These are phyloP conservation scores for Triplophysa yarkandensis DNA, from an alignment of 2,797 vertebrate genomes.

Conservation along the genomic window DNA sequence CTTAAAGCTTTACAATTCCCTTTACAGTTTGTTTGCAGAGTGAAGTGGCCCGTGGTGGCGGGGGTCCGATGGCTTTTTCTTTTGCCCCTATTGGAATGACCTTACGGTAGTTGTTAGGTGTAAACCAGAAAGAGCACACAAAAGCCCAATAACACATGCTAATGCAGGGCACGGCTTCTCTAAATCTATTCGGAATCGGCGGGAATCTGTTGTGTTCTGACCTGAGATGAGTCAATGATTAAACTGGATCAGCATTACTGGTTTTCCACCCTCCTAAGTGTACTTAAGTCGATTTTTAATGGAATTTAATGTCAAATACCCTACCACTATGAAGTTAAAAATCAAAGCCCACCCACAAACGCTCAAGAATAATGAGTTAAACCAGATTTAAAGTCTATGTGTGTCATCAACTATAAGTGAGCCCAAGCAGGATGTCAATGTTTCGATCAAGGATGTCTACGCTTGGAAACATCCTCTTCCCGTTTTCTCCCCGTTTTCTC, in stretches of 20 bases:
- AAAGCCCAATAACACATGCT: conserved; percentile 44
- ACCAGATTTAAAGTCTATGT: conserved; percentile 2
- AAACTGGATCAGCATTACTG: conserved; percentile 40
- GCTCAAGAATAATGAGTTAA: background rate
- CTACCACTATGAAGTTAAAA: background rate
- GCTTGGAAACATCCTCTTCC: conserved; percentile 49
- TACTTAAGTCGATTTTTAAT: no score
- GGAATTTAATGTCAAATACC: no score
- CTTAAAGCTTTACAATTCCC: conserved; percentile 37
- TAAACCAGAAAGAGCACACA: conserved; percentile 36
- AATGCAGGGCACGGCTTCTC: conserved; percentile 36
- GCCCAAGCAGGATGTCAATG: conserved; percentile 59
- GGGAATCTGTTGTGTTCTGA: conserved; percentile 52
- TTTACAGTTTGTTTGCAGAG: conserved; percentile 51
- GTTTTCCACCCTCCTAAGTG: conserved; percentile 40
- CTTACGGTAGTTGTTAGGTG: conserved; percentile 41
- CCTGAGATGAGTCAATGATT: conserved; percentile 56
- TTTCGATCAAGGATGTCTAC: conserved; percentile 52
- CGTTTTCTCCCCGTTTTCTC: conserved; percentile 26
- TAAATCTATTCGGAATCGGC: conserved; percentile 43
- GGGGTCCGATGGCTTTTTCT: conserved; percentile 21
- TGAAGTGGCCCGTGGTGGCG: conserved; percentile 42
- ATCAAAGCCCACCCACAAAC: background rate
- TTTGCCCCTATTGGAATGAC: conserved; percentile 41
- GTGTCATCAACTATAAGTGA: conserved; percentile 31